phyloP scores from a whole-genome alignment of 2,888 invertebrate genomes.

The Parnassius mnemosyne region DNA sequence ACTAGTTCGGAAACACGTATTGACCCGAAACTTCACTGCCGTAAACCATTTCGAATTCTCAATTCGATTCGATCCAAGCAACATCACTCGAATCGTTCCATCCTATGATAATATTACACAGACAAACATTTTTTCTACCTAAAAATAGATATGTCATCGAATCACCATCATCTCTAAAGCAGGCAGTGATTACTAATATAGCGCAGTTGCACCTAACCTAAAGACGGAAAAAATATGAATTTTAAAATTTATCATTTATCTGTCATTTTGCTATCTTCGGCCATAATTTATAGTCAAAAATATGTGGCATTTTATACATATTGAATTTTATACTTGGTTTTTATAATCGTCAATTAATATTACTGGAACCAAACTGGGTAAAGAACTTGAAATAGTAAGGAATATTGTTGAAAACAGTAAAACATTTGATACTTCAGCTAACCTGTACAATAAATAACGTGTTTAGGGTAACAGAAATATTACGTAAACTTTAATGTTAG shows the following conservation, averaged over 20 bases:
- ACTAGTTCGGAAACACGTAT: slow-evolving; percentile 1
- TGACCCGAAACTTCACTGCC: slow-evolving; percentile 27
- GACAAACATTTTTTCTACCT: slow-evolving; percentile 71
- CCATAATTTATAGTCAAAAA: slow-evolving; percentile 2
- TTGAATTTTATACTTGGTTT: background rate
- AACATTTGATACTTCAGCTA: slow-evolving; percentile 1
- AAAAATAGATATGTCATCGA: slow-evolving; percentile 77
- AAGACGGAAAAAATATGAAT: slow-evolving; percentile 10
- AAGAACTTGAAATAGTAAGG: slow-evolving; percentile 33
- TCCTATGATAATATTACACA: slow-evolving; percentile 46
- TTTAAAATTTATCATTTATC: slow-evolving; percentile 5
- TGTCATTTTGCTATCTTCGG: slow-evolving; percentile 5
- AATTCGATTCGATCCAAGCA: slow-evolving; percentile 37
- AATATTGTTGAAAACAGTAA: slow-evolving; percentile 31
- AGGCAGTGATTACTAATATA: slow-evolving; percentile 52
- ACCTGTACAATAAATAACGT: slow-evolving; percentile 4
- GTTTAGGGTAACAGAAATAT: background rate
- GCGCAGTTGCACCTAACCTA: slow-evolving; percentile 24
- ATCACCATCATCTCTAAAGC: slow-evolving; percentile 73
- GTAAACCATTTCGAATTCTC: slow-evolving; percentile 25
- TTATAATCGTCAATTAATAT: slow-evolving; percentile 8
- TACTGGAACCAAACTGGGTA: slow-evolving; percentile 38
- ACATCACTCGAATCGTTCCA: slow-evolving; percentile 39
- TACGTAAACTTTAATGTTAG: too few relatives aligned
- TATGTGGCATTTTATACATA: background rate